These are phyloP conservation scores for Arion vulgaris DNA, from an alignment of 1,140 invertebrate species.

Conservation along the genomic window DNA sequence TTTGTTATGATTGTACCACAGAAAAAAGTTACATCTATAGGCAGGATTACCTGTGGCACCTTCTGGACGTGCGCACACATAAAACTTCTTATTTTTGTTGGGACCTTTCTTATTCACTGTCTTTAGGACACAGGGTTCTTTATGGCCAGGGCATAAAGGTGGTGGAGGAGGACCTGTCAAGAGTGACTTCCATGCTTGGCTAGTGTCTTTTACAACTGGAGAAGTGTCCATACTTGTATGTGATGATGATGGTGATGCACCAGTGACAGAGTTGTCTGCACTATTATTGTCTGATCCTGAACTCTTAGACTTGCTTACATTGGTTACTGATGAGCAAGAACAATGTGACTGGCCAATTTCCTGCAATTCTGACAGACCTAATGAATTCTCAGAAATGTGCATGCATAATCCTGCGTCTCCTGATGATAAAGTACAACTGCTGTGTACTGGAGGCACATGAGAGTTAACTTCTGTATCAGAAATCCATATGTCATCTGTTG, in stretches of 20 bases:
- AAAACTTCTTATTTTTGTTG: constrained; percentile 76
- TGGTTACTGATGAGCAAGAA: background rate
- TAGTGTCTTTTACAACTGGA: background rate
- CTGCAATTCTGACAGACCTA: background rate
- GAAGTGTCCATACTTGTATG: too few species aligned
- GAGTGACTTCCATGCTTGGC: constrained; percentile 70
- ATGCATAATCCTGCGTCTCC: background rate
- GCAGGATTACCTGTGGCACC: constrained; percentile 74
- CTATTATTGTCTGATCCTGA: background rate
- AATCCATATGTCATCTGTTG: background rate
- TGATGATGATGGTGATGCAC: background rate
- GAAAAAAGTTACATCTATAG: constrained; percentile 75
- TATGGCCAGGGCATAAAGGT: constrained; percentile 75
- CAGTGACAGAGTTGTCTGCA: background rate
- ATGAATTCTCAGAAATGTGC: background rate
- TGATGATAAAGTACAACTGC: background rate
- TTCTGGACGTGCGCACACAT: constrained; percentile 74
- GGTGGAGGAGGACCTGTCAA: constrained; percentile 71
- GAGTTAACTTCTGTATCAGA: background rate
- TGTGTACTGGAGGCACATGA: background rate
- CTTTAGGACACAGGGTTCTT: constrained; percentile 74
- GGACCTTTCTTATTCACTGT: constrained; percentile 76
- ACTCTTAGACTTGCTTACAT: background rate
- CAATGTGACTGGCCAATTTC: background rate
- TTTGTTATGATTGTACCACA: constrained; percentile 68